Evolutionary conservation across 2,888 invertebrate species (phyloP).

Genomic region (Dasypogon diadema): DNA sequence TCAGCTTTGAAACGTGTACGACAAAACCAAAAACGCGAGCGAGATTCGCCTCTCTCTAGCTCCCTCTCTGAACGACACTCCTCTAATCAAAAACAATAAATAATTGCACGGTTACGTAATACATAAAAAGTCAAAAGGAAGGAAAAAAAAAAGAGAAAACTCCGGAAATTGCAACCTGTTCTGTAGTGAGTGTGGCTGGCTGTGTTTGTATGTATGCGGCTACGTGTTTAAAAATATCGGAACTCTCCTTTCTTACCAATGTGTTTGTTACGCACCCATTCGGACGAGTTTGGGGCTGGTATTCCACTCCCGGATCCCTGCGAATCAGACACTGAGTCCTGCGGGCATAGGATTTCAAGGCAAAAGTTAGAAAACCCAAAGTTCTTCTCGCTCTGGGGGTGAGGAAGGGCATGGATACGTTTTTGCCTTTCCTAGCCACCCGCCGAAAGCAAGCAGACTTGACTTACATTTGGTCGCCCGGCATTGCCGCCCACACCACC

Average conservation of each 20-base stretch:
- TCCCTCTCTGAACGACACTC: too few relatives aligned
- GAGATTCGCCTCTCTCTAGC: neutral
- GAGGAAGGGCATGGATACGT: neutral
- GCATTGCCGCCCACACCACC: slow-evolving; percentile 3
- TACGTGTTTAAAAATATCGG: slow-evolving; percentile 80
- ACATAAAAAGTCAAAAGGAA: too few relatives aligned
- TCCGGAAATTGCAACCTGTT: neutral
- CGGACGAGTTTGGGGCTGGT: slow-evolving; percentile 76
- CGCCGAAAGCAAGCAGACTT: too few relatives aligned
- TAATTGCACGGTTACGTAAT: too few relatives aligned
- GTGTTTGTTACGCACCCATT: slow-evolving; percentile 89
- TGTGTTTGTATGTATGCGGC: neutral
- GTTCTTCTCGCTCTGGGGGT: too few relatives aligned
- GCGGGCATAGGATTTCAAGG: too few relatives aligned
- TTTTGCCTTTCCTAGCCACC: neutral
- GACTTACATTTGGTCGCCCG: slow-evolving; percentile 26
- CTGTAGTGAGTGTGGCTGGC: neutral
- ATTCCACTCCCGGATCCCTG: slow-evolving; percentile 62
- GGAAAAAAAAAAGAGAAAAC: too few relatives aligned
- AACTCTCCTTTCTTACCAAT: slow-evolving; percentile 96
- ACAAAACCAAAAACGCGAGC: too few relatives aligned
- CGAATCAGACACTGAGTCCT: slow-evolving; percentile 56
- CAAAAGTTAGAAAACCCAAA: too few relatives aligned
- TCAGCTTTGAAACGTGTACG: too few relatives aligned
- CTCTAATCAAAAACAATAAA: too few relatives aligned